These are phyloP conservation scores for Heliconius nattereri DNA, from an alignment of 1,140 invertebrate genomes.

Conservation along the genomic window DNA sequence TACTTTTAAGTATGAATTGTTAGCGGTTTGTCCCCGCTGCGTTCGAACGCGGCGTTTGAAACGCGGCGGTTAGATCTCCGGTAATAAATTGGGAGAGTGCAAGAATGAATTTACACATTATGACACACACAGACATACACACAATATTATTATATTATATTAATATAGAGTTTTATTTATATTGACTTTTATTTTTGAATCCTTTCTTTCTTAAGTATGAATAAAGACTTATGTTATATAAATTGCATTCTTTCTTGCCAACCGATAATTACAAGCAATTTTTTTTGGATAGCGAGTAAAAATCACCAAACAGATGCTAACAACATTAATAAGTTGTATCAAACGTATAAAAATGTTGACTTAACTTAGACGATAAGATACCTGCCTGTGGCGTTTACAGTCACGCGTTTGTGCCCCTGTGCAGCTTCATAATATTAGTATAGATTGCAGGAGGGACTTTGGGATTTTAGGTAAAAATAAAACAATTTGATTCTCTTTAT, in stretches of 20 bases:
- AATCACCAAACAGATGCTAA: too few relatives aligned
- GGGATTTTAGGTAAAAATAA: constrained; percentile 51
- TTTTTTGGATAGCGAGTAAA: too few relatives aligned
- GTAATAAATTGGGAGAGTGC: constrained; percentile 47
- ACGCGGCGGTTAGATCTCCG: constrained; percentile 19
- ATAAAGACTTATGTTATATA: background rate
- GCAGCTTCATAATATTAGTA: background rate
- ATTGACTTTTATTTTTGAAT: constrained; percentile 47
- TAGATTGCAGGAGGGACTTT: too few relatives aligned
- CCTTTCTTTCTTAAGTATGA: background rate
- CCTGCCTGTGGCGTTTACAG: background rate
- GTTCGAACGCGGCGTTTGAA: constrained; percentile 20
- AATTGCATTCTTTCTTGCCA: too few relatives aligned
- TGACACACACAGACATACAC: constrained; percentile 48
- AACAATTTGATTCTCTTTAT: constrained; percentile 57
- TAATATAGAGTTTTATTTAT: constrained; percentile 73
- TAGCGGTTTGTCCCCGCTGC: constrained; percentile 1
- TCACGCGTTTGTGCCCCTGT: background rate
- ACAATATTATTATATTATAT: constrained; percentile 68
- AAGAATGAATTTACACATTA: constrained; percentile 42
- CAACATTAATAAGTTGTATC: too few relatives aligned
- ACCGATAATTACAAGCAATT: too few relatives aligned
- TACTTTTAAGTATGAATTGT: constrained; percentile 8
- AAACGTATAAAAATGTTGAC: too few relatives aligned
- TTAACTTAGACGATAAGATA: too few relatives aligned